These are phyloP conservation scores for Dromiciops gliroides DNA, from an alignment of 2,113 vertebrate species.

Conservation along the genomic window DNA sequence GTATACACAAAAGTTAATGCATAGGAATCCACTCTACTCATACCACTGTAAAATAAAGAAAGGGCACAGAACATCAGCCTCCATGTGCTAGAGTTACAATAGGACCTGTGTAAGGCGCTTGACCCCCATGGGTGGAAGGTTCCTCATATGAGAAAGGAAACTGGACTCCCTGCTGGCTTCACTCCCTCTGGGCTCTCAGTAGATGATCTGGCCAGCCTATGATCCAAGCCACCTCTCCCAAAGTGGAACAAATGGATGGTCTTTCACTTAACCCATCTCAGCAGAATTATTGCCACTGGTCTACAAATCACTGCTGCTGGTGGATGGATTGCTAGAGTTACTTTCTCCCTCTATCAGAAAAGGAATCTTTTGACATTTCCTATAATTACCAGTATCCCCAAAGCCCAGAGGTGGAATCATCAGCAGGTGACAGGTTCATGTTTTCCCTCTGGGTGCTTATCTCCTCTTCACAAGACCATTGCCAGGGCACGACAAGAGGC, in stretches of 20 bases:
- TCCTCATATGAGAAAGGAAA: not conserved
- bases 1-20: not conserved
- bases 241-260: not conserved
- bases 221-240: not conserved
- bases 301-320: not conserved
- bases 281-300: not conserved
- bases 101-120: too few relatives aligned
- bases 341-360: not conserved
- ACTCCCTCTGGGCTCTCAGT: too few relatives aligned
- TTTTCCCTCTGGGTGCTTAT: not conserved
- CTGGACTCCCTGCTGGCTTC: too few relatives aligned
- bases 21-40: not conserved
- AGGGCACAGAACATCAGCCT: not conserved
- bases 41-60: not conserved
- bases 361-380: not conserved
- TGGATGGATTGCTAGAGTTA: not conserved
- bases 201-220: not conserved
- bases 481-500: not conserved
- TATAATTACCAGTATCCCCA: not conserved
- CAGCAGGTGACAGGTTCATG: not conserved
- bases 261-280: not conserved
- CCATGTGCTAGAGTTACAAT: not conserved
- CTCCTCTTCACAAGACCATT: not conserved
- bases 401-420: not conserved
- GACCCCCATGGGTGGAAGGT: not conserved